These are phyloP conservation scores for Horisme vitalbata DNA, from an alignment of 2,888 invertebrate species.

Conservation along the genomic window DNA sequence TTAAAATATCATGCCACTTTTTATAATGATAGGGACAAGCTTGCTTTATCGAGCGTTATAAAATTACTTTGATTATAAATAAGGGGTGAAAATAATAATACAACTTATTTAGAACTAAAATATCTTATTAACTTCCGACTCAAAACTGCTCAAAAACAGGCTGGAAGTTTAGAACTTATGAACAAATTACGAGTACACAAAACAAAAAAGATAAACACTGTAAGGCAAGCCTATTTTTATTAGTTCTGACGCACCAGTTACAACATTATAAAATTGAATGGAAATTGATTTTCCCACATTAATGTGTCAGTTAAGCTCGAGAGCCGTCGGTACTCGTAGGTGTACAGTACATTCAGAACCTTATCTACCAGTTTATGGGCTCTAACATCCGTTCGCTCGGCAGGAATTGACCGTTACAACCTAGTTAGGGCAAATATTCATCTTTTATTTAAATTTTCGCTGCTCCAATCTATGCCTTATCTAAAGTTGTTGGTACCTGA, in stretches of 20 bases:
- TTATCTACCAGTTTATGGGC: constrained; percentile 61
- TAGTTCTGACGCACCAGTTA: constrained; percentile 4
- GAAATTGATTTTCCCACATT: constrained; percentile 38
- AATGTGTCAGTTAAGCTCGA: constrained; percentile 38
- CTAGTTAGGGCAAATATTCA: constrained; percentile 56
- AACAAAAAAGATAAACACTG: constrained; percentile 1
- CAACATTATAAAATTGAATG: constrained; percentile 19
- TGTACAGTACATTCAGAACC: constrained; percentile 39
- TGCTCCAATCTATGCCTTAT: constrained; percentile 31
- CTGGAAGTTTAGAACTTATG: no score
- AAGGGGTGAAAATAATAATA: no score
- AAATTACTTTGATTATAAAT: no score
- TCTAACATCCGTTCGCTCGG: constrained; percentile 55
- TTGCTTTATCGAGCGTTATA: no score
- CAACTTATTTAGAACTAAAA: no score
- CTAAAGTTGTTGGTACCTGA: constrained; percentile 30
- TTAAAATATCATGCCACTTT: no score
- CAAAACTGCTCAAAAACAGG: no score
- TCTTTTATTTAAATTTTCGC: constrained; percentile 55
- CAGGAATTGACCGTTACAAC: constrained; percentile 53
- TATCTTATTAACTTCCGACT: no score
- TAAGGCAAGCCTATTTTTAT: constrained; percentile 6
- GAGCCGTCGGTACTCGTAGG: constrained; percentile 21
- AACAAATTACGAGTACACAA: no score
- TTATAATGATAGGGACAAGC: no score